Conservation (phyloP, 2,797 vertebrate genomes). For the Danio jaintianensis region DNA sequence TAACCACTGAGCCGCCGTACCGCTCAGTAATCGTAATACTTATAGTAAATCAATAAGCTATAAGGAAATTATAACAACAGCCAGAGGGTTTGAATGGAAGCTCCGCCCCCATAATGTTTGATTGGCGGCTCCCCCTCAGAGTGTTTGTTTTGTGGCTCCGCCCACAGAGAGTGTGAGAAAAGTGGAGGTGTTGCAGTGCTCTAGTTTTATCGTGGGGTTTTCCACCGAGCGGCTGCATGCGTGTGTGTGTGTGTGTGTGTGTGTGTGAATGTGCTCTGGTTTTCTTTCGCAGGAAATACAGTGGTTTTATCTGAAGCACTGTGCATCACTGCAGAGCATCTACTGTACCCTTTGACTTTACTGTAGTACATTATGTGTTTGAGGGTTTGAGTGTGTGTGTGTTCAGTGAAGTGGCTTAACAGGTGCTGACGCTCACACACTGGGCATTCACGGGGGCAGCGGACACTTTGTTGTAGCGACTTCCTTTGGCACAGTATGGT, state of each 20-base stretch:
- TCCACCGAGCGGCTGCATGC: background rate
- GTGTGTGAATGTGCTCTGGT: background rate
- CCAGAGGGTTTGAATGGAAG: background rate
- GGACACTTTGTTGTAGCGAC: conserved; percentile 48
- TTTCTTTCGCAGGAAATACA: conserved; percentile 29
- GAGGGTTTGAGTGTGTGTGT: conserved; percentile 1
- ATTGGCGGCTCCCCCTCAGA: background rate
- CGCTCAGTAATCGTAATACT: too few species aligned
- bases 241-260: background rate
- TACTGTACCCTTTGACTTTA: conserved; percentile 29
- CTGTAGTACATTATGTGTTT: background rate
- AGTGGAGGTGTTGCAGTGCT: conserved; percentile 24
- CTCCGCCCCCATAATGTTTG: conserved; percentile 3
- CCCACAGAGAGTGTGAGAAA: conserved; percentile 27
- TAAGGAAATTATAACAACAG: too few species aligned
- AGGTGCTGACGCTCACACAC: conserved; percentile 21
- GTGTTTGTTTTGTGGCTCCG: background rate
- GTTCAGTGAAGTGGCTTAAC: conserved; percentile 62
- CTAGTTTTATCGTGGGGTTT: conserved; percentile 39
- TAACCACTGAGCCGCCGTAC: too few species aligned
- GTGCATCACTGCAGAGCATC: background rate
- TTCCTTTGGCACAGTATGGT: conserved; percentile 61
- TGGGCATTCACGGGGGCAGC: conserved; percentile 57
- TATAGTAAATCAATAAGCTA: too few species aligned
- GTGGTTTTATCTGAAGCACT: conserved; percentile 28